phyloP scores from a whole-genome alignment of 2,797 vertebrate species.

The Notolepis coatsorum region DNA sequence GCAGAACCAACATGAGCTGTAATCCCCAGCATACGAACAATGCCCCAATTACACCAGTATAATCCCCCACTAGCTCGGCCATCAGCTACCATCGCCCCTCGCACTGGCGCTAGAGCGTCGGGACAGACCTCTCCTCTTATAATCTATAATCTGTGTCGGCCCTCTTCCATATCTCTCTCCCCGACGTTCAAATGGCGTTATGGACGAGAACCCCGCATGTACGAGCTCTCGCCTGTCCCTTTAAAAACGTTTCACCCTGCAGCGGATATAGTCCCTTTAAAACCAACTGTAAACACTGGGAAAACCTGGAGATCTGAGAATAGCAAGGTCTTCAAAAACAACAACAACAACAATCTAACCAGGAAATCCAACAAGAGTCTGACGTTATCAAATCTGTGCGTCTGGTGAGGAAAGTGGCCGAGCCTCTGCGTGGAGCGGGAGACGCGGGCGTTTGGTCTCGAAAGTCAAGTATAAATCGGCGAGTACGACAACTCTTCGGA shows the following conservation, averaged over 20 bases:
- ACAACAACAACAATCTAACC: conserved; percentile 9
- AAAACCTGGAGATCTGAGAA: background rate
- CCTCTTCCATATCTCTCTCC: background rate
- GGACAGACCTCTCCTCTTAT: conserved; percentile 28
- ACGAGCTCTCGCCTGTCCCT: no score
- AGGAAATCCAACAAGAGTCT: background rate
- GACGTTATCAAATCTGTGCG: background rate
- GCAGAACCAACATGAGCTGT: conserved; percentile 35
- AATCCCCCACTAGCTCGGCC: conserved; percentile 52
- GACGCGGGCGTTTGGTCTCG: background rate
- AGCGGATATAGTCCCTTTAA: background rate
- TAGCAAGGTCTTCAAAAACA: conserved; percentile 9
- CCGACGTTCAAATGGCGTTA: background rate
- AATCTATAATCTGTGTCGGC: conserved; percentile 50
- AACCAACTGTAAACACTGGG: conserved; percentile 28
- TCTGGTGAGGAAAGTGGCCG: no score
- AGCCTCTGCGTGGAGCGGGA: conserved; percentile 12
- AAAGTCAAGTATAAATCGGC: conserved; percentile 38
- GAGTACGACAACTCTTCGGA: no score
- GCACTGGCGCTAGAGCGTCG: conserved; percentile 2
- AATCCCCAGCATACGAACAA: conserved; percentile 56
- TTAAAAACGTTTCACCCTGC: conserved; percentile 9
- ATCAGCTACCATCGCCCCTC: conserved; percentile 1
- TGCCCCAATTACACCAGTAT: conserved; percentile 50
- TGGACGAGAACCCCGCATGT: no score